Conservation (phyloP, 1,140 invertebrate genomes). For the Rhysida immarginata region DNA sequence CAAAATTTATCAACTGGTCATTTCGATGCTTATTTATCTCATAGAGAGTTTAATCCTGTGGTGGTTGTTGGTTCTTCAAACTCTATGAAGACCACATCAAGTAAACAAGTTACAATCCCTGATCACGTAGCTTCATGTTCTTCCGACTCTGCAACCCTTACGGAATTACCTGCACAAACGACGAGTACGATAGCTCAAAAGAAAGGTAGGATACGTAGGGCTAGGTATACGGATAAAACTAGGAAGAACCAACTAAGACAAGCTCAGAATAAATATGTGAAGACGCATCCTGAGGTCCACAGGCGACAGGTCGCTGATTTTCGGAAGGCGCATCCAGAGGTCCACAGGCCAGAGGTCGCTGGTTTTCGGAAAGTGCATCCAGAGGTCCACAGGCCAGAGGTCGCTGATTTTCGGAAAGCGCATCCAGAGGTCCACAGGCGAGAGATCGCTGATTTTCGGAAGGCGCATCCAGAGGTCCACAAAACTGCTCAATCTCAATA, state of each 20-base stretch:
- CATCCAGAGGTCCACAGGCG: neutral
- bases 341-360: neutral
- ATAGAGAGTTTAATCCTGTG: neutral
- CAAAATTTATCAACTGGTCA: neutral
- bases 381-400: neutral
- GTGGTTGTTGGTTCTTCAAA: neutral
- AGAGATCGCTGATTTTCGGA: neutral
- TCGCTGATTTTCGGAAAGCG: neutral
- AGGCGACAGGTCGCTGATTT: neutral
- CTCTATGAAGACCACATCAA: neutral
- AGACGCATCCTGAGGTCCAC: neutral
- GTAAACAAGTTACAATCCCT: neutral
- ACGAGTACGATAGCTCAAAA: neutral
- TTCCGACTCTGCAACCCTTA: neutral
- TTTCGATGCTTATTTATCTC: neutral
- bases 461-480: neutral
- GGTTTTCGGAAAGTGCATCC: neutral
- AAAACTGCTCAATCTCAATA: too few species aligned
- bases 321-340: neutral
- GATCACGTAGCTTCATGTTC: neutral
- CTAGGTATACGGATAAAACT: neutral
- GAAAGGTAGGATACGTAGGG: neutral
- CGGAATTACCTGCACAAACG: neutral
- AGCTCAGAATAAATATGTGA: neutral
- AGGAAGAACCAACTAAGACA: neutral